Conservation (phyloP, 2,888 invertebrate species). For the Caenorhabditis macrosperma region DNA sequence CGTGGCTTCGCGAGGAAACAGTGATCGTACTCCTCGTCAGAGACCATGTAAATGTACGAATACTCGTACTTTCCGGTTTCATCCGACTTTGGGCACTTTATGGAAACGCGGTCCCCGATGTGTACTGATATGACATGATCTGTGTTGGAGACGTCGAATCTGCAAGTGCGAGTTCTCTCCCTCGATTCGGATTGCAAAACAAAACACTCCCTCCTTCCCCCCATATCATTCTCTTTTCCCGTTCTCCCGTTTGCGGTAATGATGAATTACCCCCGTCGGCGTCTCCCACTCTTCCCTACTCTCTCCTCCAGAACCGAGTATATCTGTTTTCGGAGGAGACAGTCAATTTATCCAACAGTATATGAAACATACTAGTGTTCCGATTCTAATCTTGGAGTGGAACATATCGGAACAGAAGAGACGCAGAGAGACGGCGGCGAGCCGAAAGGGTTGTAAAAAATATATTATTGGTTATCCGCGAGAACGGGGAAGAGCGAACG, state of each 20-base stretch:
- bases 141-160: conserved; percentile 76
- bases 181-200: neutral
- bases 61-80: conserved; percentile 70
- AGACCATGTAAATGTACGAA: conserved; percentile 76
- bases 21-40: conserved; percentile 69
- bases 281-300: conserved; percentile 1
- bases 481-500: neutral
- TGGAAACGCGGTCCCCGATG: conserved; percentile 76
- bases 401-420: conserved; percentile 4
- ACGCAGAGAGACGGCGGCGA: conserved; percentile 48
- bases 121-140: conserved; percentile 76
- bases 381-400: conserved; percentile 50
- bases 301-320: conserved; percentile 37
- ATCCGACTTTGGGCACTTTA: conserved; percentile 74
- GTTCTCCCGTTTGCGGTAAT: conserved; percentile 48
- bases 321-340: conserved; percentile 41
- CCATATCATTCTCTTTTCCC: neutral
- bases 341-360: conserved; percentile 51
- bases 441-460: conserved; percentile 52
- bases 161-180: conserved; percentile 32
- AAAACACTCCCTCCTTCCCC: too few relatives aligned
- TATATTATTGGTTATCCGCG: conserved; percentile 33
- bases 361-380: conserved; percentile 56
- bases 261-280: conserved; percentile 51
- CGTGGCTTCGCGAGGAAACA: conserved; percentile 62